A percentile compares a stretch with the other conserved stretches of the same genome.
phyloP scores from a whole-genome alignment of 1,140 invertebrate genomes.

The Neocloeon triangulifer region DNA sequence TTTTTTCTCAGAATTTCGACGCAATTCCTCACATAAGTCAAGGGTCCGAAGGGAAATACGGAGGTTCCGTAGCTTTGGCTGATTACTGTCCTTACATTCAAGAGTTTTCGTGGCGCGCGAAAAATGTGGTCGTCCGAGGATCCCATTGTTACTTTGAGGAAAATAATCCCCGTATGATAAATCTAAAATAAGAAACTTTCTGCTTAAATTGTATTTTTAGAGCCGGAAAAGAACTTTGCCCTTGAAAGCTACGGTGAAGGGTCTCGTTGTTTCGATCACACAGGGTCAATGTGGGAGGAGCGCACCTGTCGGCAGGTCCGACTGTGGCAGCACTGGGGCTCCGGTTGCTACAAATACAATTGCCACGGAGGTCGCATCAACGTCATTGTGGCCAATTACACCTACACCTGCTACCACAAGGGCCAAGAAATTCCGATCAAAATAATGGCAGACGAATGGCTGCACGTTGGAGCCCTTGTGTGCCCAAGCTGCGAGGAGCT shows the following conservation, averaged over 20 bases:
- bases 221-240: constrained; percentile 76
- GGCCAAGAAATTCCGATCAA: constrained; percentile 68
- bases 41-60: constrained; percentile 48
- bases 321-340: constrained; percentile 91
- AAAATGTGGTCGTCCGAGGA: constrained; percentile 64
- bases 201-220: too few species aligned
- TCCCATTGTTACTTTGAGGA: constrained; percentile 74
- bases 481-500: constrained; percentile 80
- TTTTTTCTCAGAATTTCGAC: constrained; percentile 53
- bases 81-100: constrained; percentile 98
- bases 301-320: constrained; percentile 60
- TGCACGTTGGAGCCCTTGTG: constrained; percentile 74
- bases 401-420: constrained; percentile 70
- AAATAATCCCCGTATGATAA: constrained; percentile 68
- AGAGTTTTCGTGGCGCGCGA: constrained; percentile 85
- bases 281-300: constrained; percentile 75
- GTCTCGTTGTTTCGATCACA: constrained; percentile 80
- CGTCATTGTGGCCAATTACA: constrained; percentile 62
- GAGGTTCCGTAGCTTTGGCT: constrained; percentile 83
- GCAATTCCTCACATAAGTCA: constrained; percentile 42
- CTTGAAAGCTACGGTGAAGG: constrained; percentile 68
- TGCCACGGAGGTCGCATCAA: constrained; percentile 51
- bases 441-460: constrained; percentile 63
- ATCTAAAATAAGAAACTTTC: too few species aligned
- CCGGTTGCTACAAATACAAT: constrained; percentile 78